These are phyloP conservation scores for Etia nguti DNA, from an alignment of 2,113 vertebrate species.

Conservation along the genomic window DNA sequence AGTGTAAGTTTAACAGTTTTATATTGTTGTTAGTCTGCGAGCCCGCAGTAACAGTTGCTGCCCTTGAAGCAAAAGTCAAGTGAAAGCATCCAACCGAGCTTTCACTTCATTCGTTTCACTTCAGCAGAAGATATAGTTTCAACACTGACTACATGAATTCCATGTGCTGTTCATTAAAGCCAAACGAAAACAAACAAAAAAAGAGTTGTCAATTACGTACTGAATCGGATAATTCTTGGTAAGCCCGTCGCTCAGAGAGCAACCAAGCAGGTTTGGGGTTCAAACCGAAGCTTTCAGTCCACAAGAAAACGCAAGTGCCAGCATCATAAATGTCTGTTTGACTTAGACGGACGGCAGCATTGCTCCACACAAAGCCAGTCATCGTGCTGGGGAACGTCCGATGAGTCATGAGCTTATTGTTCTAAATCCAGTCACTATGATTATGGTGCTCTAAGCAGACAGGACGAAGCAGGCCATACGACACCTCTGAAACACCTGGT, in stretches of 20 bases:
- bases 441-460: constrained; percentile 26
- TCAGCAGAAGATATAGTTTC: not conserved
- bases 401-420: constrained; percentile 60
- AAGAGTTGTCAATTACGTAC: not conserved
- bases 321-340: not conserved
- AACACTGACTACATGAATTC: not conserved
- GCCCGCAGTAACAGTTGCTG: not conserved
- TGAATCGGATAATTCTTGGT: not conserved
- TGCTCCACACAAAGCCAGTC: not conserved
- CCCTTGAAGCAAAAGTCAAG: not conserved
- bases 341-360: not conserved
- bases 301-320: not conserved
- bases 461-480: not conserved
- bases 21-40: not conserved
- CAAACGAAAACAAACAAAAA: not conserved
- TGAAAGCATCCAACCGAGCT: not conserved
- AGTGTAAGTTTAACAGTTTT: not conserved
- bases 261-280: not conserved
- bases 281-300: not conserved
- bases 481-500: not conserved
- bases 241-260: not conserved
- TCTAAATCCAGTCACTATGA: constrained; percentile 56
- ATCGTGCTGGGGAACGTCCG: not conserved
- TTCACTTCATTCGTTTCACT: not conserved
- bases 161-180: not conserved